Base-by-base conservation (phyloP, 2,888 invertebrate genomes). In the Automeris io region DNA sequence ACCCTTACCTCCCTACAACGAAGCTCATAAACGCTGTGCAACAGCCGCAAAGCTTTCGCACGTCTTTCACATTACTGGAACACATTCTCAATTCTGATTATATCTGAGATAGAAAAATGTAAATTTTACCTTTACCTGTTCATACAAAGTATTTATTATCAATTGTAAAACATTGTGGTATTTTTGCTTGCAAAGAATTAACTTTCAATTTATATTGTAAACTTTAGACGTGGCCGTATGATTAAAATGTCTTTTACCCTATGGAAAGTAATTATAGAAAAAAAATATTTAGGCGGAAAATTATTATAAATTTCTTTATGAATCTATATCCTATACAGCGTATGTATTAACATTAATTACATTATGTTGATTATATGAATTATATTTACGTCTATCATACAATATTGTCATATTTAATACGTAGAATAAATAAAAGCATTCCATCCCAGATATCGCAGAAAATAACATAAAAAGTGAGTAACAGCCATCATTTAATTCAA, bases 1-100 rank as follows among this genome's bases (percentile, higher is more conserved):
- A 82, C 78, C 79, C 83, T 85, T 83, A 83, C 67, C 62, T 73
- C 61, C 73, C 83, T 82, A 85, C 62, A 57, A 76, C 78, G 67
- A 85, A 85, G 83, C 85, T 85, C 85, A 74, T 80, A 66, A 66
- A 71, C 70, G 70, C 71, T 65, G 74, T 64, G 70, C 63, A 62
- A 61, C 67, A 65, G 74, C 70, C 64, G 70, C 68, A 55, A 70
- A 71, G 73, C 72, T 57, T 63, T 62, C 68, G 56, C 62, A 67
- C 63, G 59, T 62, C 56, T 29, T 26, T 62, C 64, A 59, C 51
- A 56, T 63, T 62, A 73, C 59, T 69, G 67, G 61, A 74, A 79
- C 66, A 69, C 60, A 71, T 74, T 75, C 77, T 76, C 78, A 76
- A 71, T 75, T 76, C 78, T 76, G 78, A 76, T 46, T 37, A 52